These are phyloP conservation scores for Percina caprodes DNA, from an alignment of 2,113 vertebrate genomes.

Conservation along the genomic window DNA sequence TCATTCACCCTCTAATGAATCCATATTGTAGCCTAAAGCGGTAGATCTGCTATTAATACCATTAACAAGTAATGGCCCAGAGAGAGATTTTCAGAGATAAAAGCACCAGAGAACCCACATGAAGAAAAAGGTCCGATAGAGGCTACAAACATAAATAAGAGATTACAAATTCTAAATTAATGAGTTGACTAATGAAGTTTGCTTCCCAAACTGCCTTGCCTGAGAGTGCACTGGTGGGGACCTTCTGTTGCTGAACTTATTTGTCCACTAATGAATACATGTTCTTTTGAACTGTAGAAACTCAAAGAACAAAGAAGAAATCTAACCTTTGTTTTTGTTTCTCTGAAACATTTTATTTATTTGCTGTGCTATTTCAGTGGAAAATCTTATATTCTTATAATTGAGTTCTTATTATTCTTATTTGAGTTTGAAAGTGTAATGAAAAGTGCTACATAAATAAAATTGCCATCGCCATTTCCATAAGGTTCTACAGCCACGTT, in stretches of 20 bases:
- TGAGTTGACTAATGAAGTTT: neutral
- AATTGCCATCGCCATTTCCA: too few species aligned
- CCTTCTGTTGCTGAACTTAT: constrained; percentile 4
- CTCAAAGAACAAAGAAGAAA: neutral
- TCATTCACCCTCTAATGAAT: constrained; percentile 74
- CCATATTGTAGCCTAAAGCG: constrained; percentile 68
- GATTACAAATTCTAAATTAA: constrained; percentile 28
- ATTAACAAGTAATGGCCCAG: constrained; percentile 72
- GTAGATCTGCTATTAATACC: constrained; percentile 74
- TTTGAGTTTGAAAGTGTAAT: too few species aligned
- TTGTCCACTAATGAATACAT: neutral
- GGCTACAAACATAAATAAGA: constrained; percentile 1
- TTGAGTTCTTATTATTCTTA: too few species aligned
- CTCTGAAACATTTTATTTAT: neutral
- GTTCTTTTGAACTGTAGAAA: constrained; percentile 7
- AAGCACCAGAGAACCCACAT: constrained; percentile 35
- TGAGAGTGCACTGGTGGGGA: neutral
- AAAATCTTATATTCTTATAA: too few species aligned
- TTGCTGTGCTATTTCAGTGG: neutral
- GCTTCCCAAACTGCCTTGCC: neutral
- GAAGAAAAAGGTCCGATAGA: constrained; percentile 45
- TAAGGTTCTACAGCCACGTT: neutral
- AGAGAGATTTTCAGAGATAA: constrained; percentile 52
- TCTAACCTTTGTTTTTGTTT: neutral
- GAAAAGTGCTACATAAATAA: too few species aligned